Base-by-base conservation (phyloP, 2,888 invertebrate species). In the Taphrorychus bicolor region DNA sequence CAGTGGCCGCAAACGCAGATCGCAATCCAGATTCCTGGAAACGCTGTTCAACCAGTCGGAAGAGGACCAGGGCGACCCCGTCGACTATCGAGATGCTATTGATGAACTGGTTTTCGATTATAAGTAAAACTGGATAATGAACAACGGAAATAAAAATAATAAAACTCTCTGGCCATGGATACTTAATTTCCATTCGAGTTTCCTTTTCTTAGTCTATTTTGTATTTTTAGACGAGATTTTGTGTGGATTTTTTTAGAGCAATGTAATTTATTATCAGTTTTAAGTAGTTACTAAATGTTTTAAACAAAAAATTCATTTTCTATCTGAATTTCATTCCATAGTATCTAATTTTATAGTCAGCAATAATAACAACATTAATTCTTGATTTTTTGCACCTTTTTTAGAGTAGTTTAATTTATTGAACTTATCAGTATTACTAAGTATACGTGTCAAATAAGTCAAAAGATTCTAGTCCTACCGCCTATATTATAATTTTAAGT, bases 41-140 rank as follows among this genome's bases (percentile, higher is more conserved):
- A 72, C 73, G 0, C 71, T 76, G 9, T 74, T 76, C 71, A 76
- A 76, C 69, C 74, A 74, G 49, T 76, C 76, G 5, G 76, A 76
- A 59, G 75, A 76, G 48, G 74, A 73, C 41, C 64, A 65, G 19
- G 74, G 74, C 3, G 76, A 76, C 11, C 70, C 71, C 5, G 70
- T 63, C 32, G 56, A 53, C 56, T 68, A 69, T 11, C 67, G 60
- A 57, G 61, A 63, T 42, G 66, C 67, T 22, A 59, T 62, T 24
- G 54, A 48, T 5, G 63, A 62, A 7, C 32, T 71, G 42, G 24
- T 69, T 19, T 68, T 59, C 51, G 69, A 72, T 58, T 70, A 71
- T 62, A 69, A 66, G 57, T 69, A 69, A 57, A 65, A 23, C 22
- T n/a, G 17, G n/a, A n/a, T n/a, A n/a, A n/a, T n/a, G 19, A 51